phyloP scores from a whole-genome alignment of 2,888 invertebrate genomes.

The Ctenicera cuprea region DNA sequence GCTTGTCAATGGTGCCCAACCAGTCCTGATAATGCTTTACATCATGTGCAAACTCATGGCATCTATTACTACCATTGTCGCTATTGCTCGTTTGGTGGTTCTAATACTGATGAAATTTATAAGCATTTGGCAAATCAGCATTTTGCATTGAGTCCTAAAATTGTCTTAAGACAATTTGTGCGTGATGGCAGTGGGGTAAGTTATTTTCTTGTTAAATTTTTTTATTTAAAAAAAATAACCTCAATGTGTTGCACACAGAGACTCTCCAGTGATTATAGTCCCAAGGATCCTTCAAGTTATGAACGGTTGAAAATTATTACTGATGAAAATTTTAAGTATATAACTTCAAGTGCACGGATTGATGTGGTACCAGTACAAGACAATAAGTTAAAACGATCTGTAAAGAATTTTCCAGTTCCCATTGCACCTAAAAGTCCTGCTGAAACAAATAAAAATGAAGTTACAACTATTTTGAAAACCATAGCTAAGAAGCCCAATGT shows the following conservation, averaged over 20 bases:
- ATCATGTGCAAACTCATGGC: conserved; percentile 68
- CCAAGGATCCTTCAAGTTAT: not conserved
- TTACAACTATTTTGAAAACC: not conserved
- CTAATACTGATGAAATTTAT: conserved; percentile 69
- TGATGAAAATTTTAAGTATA: conserved; percentile 21
- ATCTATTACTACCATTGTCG: conserved; percentile 73
- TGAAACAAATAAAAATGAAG: not conserved
- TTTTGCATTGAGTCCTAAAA: conserved; percentile 68
- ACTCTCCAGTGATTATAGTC: not conserved
- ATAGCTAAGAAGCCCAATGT: not conserved
- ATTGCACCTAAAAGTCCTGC: not conserved
- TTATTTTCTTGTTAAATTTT: conserved; percentile 6
- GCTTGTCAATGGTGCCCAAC: conserved; percentile 14
- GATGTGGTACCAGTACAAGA: not conserved
- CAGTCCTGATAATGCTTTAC: not conserved
- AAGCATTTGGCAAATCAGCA: conserved; percentile 73
- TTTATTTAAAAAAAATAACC: too few species aligned
- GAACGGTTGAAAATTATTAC: conserved; percentile 13
- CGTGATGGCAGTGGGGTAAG: conserved; percentile 49
- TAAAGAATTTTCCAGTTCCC: not conserved
- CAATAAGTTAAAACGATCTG: not conserved
- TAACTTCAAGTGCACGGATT: not conserved
- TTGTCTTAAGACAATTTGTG: conserved; percentile 65
- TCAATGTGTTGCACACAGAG: too few species aligned
- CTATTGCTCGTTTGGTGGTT: conserved; percentile 72